phyloP scores from a whole-genome alignment of 2,113 vertebrate genomes.

The Ptyas mucosa region DNA sequence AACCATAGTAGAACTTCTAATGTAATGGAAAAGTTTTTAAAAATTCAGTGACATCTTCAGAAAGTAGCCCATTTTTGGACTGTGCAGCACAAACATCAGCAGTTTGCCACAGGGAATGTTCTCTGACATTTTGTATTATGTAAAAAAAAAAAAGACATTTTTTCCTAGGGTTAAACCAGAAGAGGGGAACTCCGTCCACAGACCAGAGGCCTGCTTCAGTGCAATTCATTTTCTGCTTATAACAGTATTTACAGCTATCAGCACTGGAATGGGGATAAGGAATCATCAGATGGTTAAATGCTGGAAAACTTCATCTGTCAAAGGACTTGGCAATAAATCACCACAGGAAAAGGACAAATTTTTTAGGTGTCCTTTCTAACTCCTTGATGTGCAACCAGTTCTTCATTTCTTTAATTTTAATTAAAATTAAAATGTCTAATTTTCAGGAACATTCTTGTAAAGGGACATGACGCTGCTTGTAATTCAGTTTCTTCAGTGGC shows the following conservation, averaged over 20 bases:
- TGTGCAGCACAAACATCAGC: neutral
- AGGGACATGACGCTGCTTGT: neutral
- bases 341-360: neutral
- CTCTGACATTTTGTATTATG: neutral
- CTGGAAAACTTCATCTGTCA: neutral
- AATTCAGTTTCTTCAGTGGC: neutral
- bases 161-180: neutral
- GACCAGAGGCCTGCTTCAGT: neutral
- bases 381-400: no score
- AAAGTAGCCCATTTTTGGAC: neutral
- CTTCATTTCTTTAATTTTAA: neutral
- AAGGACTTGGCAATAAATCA: neutral
- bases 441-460: neutral
- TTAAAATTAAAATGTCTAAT: neutral
- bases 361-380: no score
- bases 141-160: neutral
- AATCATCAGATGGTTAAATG: neutral
- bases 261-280: neutral
- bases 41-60: neutral
- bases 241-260: neutral
- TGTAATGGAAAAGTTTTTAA: neutral
- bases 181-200: neutral
- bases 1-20: neutral
- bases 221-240: neutral
- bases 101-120: neutral